Evolutionary conservation across 2,888 invertebrate species (phyloP).

Genomic region (Tipula helvola): DNA sequence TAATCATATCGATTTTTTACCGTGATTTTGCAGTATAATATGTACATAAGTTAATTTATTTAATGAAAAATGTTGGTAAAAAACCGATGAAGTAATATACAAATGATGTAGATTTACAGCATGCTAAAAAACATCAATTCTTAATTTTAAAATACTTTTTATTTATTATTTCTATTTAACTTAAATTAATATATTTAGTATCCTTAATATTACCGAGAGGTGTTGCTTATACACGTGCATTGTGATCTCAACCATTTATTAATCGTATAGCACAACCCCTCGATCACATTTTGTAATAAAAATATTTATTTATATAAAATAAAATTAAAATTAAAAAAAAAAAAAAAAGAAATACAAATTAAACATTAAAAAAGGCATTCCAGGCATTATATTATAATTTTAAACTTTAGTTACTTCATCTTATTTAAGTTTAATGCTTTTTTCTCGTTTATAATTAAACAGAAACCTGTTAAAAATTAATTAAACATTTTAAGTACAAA

Average conservation of each 20-base stretch:
- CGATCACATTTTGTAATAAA: conserved; percentile 33
- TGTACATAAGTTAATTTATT: neutral
- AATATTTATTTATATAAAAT: conserved; percentile 26
- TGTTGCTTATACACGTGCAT: neutral
- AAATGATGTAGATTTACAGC: neutral
- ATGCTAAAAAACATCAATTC: neutral
- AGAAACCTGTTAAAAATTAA: neutral
- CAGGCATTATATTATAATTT: neutral
- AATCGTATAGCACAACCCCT: conserved; percentile 22
- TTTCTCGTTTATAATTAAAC: neutral
- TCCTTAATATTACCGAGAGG: neutral
- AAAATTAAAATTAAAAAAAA: conserved; percentile 5
- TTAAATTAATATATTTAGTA: neutral
- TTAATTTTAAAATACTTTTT: neutral
- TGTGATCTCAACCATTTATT: neutral
- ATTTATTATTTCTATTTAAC: neutral
- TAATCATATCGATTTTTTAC: neutral
- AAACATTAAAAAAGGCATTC: neutral
- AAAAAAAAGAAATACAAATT: conserved; percentile 12
- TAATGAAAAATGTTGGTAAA: too few species aligned
- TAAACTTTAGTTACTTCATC: neutral
- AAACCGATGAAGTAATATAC: neutral
- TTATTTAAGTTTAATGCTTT: neutral
- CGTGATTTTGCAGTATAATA: neutral
- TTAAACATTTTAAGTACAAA: neutral